Evolutionary conservation across 2,797 vertebrate genomes (phyloP).

Genomic region (Mus caroli): DNA sequence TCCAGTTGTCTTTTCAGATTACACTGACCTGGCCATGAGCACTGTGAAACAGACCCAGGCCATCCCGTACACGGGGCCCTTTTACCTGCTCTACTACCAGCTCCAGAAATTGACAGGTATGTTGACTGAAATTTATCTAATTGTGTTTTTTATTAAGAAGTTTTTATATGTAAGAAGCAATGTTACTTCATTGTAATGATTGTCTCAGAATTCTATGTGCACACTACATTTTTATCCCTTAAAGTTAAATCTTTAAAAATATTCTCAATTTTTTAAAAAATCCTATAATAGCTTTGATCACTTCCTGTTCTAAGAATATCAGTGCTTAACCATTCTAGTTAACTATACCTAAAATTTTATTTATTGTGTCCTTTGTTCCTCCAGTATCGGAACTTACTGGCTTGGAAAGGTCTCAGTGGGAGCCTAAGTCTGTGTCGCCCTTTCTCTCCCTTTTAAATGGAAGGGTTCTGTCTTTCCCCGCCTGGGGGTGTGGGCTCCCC

Average conservation of each 20-base stretch:
- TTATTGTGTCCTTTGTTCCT: background rate
- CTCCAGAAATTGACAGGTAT: conserved; percentile 95
- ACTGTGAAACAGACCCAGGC: conserved; percentile 97
- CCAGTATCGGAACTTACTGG: background rate
- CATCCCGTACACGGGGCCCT: conserved; percentile 95
- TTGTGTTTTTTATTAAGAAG: background rate
- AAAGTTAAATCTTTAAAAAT: conserved; percentile 36
- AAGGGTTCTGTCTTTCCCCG: background rate
- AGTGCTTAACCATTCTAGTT: background rate
- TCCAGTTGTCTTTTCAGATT: conserved; percentile 89
- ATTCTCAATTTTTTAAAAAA: background rate
- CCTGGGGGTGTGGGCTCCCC: background rate
- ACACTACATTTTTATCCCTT: background rate
- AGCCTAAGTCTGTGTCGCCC: background rate
- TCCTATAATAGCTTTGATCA: background rate
- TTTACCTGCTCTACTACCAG: conserved; percentile 94
- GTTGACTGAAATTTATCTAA: conserved; percentile 69
- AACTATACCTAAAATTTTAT: background rate
- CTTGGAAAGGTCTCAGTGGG: background rate
- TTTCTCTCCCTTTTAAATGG: background rate
- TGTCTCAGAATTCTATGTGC: conserved; percentile 21
- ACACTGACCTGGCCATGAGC: conserved; percentile 96
- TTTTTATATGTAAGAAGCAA: background rate
- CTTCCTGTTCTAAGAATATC: conserved; percentile 6
- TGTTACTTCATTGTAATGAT: background rate